phyloP scores from a whole-genome alignment of 2,888 invertebrate species.

The Caenorhabditis panamensis region DNA sequence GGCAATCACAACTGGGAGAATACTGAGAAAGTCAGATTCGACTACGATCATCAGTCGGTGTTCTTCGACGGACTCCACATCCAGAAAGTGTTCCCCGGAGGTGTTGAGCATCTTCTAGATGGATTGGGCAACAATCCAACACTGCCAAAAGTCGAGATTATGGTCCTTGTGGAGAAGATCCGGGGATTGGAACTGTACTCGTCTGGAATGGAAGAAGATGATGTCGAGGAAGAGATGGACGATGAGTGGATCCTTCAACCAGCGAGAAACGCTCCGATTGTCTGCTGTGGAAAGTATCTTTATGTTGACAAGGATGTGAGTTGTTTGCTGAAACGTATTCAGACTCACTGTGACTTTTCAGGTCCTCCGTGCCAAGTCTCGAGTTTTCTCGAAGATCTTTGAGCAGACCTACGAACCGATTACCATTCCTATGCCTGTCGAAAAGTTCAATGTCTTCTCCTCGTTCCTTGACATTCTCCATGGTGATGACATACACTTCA shows the following conservation, averaged over 20 bases:
- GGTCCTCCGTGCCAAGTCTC: constrained; percentile 40
- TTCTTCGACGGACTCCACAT: constrained; percentile 45
- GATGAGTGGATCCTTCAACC: constrained; percentile 55
- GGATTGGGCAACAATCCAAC: constrained; percentile 46
- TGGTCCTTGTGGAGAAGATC: constrained; percentile 34
- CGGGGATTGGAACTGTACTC: constrained; percentile 25
- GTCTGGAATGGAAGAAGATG: not conserved
- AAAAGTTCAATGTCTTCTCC: constrained; percentile 37
- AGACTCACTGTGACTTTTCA: not conserved
- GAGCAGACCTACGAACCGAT: constrained; percentile 51
- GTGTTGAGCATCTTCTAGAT: constrained; percentile 45
- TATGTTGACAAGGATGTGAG: constrained; percentile 51
- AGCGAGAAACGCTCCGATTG: constrained; percentile 34
- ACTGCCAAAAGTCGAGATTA: constrained; percentile 33
- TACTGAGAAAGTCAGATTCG: constrained; percentile 28
- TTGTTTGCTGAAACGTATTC: not conserved
- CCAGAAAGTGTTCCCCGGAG: constrained; percentile 48
- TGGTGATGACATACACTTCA: constrained; percentile 28
- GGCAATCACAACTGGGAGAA: constrained; percentile 23
- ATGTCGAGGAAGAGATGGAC: constrained; percentile 33
- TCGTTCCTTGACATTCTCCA: constrained; percentile 36
- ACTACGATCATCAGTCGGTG: constrained; percentile 37
- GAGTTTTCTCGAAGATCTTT: constrained; percentile 45
- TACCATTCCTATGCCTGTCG: constrained; percentile 30
- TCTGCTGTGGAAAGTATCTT: constrained; percentile 49